These are phyloP conservation scores for Chaetogeoica ovagalla DNA, from an alignment of 2,888 invertebrate species.

Conservation along the genomic window DNA sequence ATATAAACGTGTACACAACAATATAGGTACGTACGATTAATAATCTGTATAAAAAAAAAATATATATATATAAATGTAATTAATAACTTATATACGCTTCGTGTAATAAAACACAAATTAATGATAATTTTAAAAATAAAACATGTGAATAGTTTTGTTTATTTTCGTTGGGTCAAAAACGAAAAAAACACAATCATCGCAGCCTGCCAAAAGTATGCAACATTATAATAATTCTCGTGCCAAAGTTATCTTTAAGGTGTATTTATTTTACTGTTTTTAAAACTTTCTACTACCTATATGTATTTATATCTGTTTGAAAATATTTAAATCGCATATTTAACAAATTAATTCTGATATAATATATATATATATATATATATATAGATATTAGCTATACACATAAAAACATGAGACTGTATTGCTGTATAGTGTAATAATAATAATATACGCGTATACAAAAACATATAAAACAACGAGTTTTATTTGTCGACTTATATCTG, in stretches of 20 bases:
- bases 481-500: too few species aligned
- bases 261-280: constrained; percentile 5
- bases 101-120: too few species aligned
- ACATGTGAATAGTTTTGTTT: background rate
- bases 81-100: too few species aligned
- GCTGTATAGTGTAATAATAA: too few species aligned
- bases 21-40: too few species aligned
- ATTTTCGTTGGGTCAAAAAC: constrained; percentile 13
- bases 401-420: too few species aligned
- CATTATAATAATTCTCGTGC: constrained; percentile 20
- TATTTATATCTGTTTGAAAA: background rate
- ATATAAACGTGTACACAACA: too few species aligned
- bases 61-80: too few species aligned
- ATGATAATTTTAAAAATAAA: background rate
- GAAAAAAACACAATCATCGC: constrained; percentile 7
- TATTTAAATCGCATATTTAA: constrained; percentile 8
- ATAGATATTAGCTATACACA: too few species aligned
- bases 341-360: background rate
- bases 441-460: too few species aligned
- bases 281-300: background rate
- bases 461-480: too few species aligned
- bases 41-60: too few species aligned
- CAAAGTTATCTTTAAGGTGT: constrained; percentile 36
- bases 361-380: background rate
- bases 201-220: constrained; percentile 33